Conservation (phyloP, 2,797 vertebrate genomes). For the Pristis pectinata region DNA sequence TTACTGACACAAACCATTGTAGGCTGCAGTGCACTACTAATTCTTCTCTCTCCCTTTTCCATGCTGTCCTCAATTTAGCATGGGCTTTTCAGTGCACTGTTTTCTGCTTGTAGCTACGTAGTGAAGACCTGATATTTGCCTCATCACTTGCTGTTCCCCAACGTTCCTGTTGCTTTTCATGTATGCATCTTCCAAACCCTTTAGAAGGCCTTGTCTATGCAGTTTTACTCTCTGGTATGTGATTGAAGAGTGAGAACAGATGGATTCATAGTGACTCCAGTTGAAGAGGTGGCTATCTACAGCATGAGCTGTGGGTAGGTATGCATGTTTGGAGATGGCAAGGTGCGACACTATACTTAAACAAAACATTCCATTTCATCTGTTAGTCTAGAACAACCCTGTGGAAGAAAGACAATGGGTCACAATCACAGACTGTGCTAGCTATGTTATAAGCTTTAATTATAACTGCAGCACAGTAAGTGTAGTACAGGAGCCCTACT, state of each 20-base stretch:
- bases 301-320: not conserved
- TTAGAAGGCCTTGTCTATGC: not conserved
- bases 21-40: not conserved
- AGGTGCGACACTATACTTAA: not conserved
- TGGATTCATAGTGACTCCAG: not conserved
- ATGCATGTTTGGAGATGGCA: not conserved
- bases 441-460: not conserved
- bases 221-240: not conserved
- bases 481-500: not conserved
- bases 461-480: not conserved
- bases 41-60: not conserved
- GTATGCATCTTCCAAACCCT: not conserved
- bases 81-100: not conserved
- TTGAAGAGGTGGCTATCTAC: not conserved
- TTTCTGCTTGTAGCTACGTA: not conserved
- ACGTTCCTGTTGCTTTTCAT: not conserved
- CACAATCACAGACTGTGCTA: not conserved
- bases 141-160: not conserved
- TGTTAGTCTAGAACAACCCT: not conserved
- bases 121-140: not conserved
- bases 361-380: not conserved
- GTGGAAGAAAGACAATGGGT: not conserved
- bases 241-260: not conserved
- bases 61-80: not conserved
- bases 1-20: no score